Evolutionary conservation across 2,797 vertebrate species (phyloP).

Genomic region (Brotogeris chrysoptera): DNA sequence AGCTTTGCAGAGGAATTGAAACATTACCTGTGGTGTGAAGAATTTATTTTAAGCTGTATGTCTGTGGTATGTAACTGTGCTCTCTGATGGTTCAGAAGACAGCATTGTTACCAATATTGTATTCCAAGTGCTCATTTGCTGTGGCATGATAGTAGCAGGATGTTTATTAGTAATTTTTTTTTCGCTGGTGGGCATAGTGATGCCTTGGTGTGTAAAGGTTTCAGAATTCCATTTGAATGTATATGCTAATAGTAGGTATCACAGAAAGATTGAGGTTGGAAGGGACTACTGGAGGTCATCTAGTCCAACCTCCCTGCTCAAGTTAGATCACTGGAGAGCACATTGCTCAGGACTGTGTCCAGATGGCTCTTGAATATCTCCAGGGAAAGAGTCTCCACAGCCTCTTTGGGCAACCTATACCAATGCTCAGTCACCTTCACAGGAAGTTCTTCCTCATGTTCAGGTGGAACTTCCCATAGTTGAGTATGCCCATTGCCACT

Average conservation of each 20-base stretch:
- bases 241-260: background rate
- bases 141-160: background rate
- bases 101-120: background rate
- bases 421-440: background rate
- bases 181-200: background rate
- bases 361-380: background rate
- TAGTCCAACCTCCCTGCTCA: background rate
- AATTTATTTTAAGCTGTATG: background rate
- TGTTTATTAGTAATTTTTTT: background rate
- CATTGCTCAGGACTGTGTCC: background rate
- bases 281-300: background rate
- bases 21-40: background rate
- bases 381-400: background rate
- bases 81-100: background rate
- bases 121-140: background rate
- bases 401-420: background rate
- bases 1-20: background rate
- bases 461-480: background rate
- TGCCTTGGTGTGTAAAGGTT: background rate
- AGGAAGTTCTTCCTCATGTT: background rate
- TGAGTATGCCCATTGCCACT: background rate
- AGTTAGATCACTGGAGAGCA: background rate
- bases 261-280: background rate
- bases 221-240: background rate
- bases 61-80: fast-evolving